Percentiles rank a stretch among this genome's conserved stretches.
These are phyloP conservation scores for Delphinus delphis DNA, from an alignment of 2,113 vertebrate genomes.

Conservation along the genomic window DNA sequence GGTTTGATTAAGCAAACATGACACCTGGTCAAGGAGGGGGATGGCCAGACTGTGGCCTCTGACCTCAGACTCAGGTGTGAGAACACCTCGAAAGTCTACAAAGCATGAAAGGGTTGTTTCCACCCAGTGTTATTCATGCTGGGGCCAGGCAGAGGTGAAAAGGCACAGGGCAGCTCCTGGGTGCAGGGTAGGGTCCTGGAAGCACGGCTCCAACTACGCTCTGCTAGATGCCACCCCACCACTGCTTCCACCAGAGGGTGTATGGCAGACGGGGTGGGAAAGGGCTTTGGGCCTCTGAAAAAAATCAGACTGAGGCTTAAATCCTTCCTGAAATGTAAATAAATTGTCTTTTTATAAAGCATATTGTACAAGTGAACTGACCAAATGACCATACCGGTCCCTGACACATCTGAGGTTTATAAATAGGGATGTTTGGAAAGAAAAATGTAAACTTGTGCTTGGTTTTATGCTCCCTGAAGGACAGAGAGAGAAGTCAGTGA, in stretches of 20 bases:
- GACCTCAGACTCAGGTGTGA: background rate
- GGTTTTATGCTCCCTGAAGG: background rate
- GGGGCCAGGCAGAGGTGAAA: background rate
- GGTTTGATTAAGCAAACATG: background rate
- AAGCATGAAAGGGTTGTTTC: background rate
- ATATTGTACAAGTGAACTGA: background rate
- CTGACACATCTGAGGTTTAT: background rate
- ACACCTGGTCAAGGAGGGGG: background rate
- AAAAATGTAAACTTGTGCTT: background rate
- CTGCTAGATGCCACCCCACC: background rate
- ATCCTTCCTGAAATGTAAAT: background rate
- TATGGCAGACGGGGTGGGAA: background rate
- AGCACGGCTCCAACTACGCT: background rate
- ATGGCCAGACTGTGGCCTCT: background rate
- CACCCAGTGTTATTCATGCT: background rate
- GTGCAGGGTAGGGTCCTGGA: background rate
- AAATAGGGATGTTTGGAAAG: background rate
- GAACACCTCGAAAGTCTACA: background rate
- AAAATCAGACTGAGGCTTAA: background rate
- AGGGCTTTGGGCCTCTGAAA: background rate
- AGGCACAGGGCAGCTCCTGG: background rate
- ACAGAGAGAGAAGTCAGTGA: background rate
- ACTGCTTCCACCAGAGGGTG: background rate
- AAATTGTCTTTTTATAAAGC: background rate
- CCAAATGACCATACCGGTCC: background rate